phyloP scores from a whole-genome alignment of 2,888 invertebrate genomes.

The Coelinius sp. region DNA sequence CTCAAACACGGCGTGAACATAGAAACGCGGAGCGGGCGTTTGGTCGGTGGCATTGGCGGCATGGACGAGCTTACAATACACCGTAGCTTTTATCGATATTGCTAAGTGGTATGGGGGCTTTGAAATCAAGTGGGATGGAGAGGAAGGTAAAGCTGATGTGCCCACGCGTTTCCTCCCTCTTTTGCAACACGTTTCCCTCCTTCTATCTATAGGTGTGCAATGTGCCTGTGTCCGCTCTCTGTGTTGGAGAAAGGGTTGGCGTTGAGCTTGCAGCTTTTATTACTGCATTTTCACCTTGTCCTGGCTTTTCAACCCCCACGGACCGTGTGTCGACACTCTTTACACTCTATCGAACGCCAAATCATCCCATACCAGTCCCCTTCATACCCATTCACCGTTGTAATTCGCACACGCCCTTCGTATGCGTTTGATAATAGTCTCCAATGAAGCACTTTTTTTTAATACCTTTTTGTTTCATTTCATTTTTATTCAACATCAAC shows the following conservation, averaged over 20 bases:
- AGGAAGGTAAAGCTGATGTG: not conserved
- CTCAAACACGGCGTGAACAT: slow-evolving; percentile 8
- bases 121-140: slow-evolving; percentile 21
- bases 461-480: slow-evolving; percentile 1
- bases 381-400: slow-evolving; percentile 37
- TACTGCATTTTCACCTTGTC: slow-evolving; percentile 71
- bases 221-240: slow-evolving; percentile 28
- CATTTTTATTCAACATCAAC: not conserved
- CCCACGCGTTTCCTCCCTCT: slow-evolving; percentile 7
- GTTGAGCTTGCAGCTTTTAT: slow-evolving; percentile 66
- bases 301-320: slow-evolving; percentile 61
- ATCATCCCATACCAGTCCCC: slow-evolving; percentile 38
- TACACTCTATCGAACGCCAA: slow-evolving; percentile 63
- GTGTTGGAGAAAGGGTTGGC: slow-evolving; percentile 21
- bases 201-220: slow-evolving; percentile 27
- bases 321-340: slow-evolving; percentile 53
- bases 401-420: slow-evolving; percentile 20
- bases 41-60: slow-evolving; percentile 42
- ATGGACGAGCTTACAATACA: slow-evolving; percentile 66
- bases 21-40: slow-evolving; percentile 26
- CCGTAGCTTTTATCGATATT: slow-evolving; percentile 69
- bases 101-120: slow-evolving; percentile 47
- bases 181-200: not conserved
- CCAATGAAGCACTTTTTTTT: slow-evolving; percentile 25
- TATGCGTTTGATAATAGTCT: slow-evolving; percentile 22